These are phyloP conservation scores for Conops quadrifasciatus DNA, from an alignment of 2,888 invertebrate species.

Conservation along the genomic window DNA sequence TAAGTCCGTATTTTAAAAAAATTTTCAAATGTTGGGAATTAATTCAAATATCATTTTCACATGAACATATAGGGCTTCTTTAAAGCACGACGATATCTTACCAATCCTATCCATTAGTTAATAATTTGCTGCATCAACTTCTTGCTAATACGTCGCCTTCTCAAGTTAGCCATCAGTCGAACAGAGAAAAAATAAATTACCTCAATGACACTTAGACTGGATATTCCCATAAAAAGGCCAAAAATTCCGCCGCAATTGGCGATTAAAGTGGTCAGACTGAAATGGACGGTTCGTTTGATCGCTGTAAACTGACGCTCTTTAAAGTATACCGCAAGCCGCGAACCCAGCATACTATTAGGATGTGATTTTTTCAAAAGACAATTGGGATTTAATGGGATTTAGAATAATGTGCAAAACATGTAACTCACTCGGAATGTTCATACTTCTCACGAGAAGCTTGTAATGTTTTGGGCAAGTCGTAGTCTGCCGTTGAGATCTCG, in stretches of 20 bases:
- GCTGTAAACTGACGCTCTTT: constrained; percentile 77
- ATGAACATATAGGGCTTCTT: too few species aligned
- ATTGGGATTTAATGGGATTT: too few species aligned
- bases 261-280: constrained; percentile 73
- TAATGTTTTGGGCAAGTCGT: constrained; percentile 52
- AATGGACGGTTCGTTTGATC: constrained; percentile 73
- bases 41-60: too few species aligned
- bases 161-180: constrained; percentile 56
- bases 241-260: constrained; percentile 76
- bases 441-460: constrained; percentile 55
- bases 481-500: constrained; percentile 59
- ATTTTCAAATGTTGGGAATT: too few species aligned
- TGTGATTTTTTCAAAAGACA: too few species aligned
- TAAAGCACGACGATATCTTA: too few species aligned
- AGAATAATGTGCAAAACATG: background rate
- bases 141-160: constrained; percentile 46
- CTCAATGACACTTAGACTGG: constrained; percentile 66
- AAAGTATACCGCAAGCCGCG: constrained; percentile 74
- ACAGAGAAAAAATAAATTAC: constrained; percentile 68
- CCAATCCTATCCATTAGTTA: too few species aligned
- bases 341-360: constrained; percentile 66
- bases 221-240: constrained; percentile 66
- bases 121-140: constrained; percentile 38
- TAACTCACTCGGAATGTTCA: constrained; percentile 56
- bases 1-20: too few species aligned